A percentile compares a stretch with the other conserved stretches of the same genome.
These are phyloP conservation scores for Rosalia funebris DNA, from an alignment of 2,888 invertebrate genomes.

Conservation along the genomic window DNA sequence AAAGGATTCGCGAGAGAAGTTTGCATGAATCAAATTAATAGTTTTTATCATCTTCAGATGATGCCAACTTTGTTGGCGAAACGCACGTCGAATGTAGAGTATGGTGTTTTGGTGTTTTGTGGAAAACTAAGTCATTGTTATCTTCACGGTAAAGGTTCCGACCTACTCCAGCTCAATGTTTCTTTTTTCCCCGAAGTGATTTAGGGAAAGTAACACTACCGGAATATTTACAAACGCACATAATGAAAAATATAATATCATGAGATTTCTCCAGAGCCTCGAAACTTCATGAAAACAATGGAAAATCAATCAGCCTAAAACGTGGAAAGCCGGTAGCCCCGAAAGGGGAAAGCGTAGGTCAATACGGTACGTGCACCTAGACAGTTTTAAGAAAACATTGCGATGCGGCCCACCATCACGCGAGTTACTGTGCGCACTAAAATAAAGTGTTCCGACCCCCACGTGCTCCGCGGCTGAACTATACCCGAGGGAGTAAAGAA, in stretches of 20 bases:
- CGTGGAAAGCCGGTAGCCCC: constrained; percentile 1
- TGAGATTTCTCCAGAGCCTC: constrained; percentile 4
- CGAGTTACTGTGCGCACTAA: constrained; percentile 25
- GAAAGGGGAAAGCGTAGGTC: constrained; percentile 6
- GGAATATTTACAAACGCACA: neutral
- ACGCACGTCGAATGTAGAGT: too few relatives aligned
- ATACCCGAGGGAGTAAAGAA: constrained; percentile 34
- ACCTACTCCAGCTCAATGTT: too few relatives aligned
- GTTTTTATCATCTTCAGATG: too few relatives aligned
- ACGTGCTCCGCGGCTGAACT: constrained; percentile 22
- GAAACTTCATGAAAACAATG: constrained; percentile 22
- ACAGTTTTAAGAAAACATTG: constrained; percentile 17
- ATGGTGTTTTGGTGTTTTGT: too few relatives aligned
- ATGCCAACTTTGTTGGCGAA: too few relatives aligned
- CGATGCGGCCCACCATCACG: constrained; percentile 20
- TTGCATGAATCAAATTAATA: too few relatives aligned
- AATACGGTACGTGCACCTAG: neutral
- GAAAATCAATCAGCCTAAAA: constrained; percentile 19
- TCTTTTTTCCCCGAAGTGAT: too few relatives aligned
- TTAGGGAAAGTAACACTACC: too few relatives aligned
- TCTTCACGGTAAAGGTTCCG: too few relatives aligned
- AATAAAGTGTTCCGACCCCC: constrained; percentile 25
- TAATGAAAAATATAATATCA: constrained; percentile 18
- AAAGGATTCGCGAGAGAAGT: too few relatives aligned
- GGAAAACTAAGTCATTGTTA: too few relatives aligned